Evolutionary conservation across 2,888 invertebrate genomes (phyloP).

Genomic region (Unio delphinus): DNA sequence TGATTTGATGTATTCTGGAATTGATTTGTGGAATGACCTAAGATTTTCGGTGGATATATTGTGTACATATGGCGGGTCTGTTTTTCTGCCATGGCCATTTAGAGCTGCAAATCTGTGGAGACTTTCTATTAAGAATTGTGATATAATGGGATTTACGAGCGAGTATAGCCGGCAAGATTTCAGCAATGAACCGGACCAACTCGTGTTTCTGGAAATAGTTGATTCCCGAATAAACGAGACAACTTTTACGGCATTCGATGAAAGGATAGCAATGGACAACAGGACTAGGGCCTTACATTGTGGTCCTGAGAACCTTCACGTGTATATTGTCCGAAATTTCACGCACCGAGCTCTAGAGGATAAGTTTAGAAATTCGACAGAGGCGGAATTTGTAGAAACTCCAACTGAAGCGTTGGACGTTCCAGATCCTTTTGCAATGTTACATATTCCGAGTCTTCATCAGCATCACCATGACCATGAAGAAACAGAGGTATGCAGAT

Average conservation of each 20-base stretch:
- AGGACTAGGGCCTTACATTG: slow-evolving; percentile 23
- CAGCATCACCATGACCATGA: slow-evolving; percentile 15
- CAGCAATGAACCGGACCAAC: slow-evolving; percentile 12
- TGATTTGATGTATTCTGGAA: background rate
- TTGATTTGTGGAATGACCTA: slow-evolving; percentile 1
- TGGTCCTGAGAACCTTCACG: slow-evolving; percentile 20
- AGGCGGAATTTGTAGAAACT: background rate
- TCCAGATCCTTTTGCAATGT: slow-evolving; percentile 14
- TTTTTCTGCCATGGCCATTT: slow-evolving; percentile 32
- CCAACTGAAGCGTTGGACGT: slow-evolving; percentile 11
- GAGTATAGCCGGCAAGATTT: slow-evolving; percentile 21
- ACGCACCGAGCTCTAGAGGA: background rate
- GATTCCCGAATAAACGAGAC: slow-evolving; percentile 5
- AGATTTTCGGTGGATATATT: slow-evolving; percentile 20
- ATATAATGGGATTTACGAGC: slow-evolving; percentile 11
- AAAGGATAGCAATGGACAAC: slow-evolving; percentile 11
- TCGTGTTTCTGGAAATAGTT: slow-evolving; percentile 13
- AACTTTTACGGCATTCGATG: slow-evolving; percentile 5
- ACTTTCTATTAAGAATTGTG: slow-evolving; percentile 24
- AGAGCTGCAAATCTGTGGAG: slow-evolving; percentile 28
- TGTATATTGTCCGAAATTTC: slow-evolving; percentile 19
- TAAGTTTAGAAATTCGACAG: no score
- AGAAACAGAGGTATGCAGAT: slow-evolving; percentile 12
- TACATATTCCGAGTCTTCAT: background rate
- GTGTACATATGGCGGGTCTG: slow-evolving; percentile 10